Evolutionary conservation across 2,888 invertebrate species (phyloP), one percentile per base, ranked within the genome.

Genomic region (Tachystola acroxantha): DNA sequence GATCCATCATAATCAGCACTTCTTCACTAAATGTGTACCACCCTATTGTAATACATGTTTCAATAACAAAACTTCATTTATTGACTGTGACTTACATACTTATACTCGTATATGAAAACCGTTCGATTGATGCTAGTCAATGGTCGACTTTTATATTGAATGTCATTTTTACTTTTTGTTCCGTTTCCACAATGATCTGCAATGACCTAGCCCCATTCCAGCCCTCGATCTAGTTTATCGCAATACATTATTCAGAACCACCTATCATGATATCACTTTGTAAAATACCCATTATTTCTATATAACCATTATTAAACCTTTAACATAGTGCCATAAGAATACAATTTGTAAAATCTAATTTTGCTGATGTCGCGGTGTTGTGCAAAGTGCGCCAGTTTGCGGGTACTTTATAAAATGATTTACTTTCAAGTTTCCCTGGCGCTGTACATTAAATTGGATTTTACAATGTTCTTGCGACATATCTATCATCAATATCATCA

Each of bases 141-240:
- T n/a, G n/a, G 6, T 7, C 9, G 24, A 2, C 9, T 24, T 24
- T 24, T 24, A n/a, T 3, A 3, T 9, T 9, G 24, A 24, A 24
- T 7, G 24, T 24, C 24, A 24, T 9, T 24, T n/a, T n/a, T n/a
- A n/a, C n/a, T 25, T 10, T 12, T 27, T 27, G 12, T 11, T 16
- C 7, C 5, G 29, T 29, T 29, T 14, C 6, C 14, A 29, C 9
- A 29, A 14, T 36, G 26, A 32, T 34, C 36, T 31, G 43, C 34
- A 46, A 37, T 42, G 39, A 45, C 32, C 40, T 42, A 40, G 43
- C 43, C 45, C 42, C 42, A 32, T 2, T 32, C 20, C 12, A 28
- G 37, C 37, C 37, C 32, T 44, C 39, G 40, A 43, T 48, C 43
- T 42, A 36, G 32, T 24, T n/a, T n/a, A 7, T n/a, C 9, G 24